Evolutionary conservation across 2,113 vertebrate species (phyloP).

Genomic region (Corythoichthys intestinalis): DNA sequence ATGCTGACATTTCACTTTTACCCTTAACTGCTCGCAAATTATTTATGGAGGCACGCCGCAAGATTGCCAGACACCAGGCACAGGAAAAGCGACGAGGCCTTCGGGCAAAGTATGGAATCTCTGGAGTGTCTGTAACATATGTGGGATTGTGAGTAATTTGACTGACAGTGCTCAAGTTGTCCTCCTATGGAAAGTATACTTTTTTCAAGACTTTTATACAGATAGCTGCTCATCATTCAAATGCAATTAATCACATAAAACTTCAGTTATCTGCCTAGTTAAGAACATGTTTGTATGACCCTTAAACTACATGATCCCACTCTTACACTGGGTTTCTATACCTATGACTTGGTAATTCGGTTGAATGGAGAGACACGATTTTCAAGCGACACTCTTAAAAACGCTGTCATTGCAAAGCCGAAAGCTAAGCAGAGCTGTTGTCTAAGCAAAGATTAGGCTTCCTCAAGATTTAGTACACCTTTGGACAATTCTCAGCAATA

Average conservation of each 20-base stretch:
- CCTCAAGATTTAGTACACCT: no score
- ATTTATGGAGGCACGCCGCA: conserved; percentile 51
- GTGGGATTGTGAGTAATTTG: neutral
- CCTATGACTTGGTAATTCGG: neutral
- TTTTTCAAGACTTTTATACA: neutral
- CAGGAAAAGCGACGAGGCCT: conserved; percentile 33
- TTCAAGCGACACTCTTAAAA: neutral
- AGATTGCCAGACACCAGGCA: conserved; percentile 15
- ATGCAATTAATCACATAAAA: neutral
- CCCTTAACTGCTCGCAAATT: conserved; percentile 35
- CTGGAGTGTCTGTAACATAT: conserved; percentile 34
- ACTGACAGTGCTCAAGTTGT: neutral
- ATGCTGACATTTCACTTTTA: conserved; percentile 48
- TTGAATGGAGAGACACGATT: neutral
- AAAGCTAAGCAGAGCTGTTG: no score
- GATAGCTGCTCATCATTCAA: neutral
- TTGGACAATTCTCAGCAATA: no score
- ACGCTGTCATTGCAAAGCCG: no score
- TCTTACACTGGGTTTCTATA: neutral
- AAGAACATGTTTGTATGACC: neutral
- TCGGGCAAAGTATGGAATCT: conserved; percentile 28
- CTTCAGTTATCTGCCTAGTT: neutral
- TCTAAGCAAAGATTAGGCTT: no score
- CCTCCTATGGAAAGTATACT: neutral
- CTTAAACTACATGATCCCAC: neutral